Evolutionary conservation across 2,888 invertebrate genomes (phyloP), one percentile per base, ranked within the genome.

Genomic region (Abscondita cerata): DNA sequence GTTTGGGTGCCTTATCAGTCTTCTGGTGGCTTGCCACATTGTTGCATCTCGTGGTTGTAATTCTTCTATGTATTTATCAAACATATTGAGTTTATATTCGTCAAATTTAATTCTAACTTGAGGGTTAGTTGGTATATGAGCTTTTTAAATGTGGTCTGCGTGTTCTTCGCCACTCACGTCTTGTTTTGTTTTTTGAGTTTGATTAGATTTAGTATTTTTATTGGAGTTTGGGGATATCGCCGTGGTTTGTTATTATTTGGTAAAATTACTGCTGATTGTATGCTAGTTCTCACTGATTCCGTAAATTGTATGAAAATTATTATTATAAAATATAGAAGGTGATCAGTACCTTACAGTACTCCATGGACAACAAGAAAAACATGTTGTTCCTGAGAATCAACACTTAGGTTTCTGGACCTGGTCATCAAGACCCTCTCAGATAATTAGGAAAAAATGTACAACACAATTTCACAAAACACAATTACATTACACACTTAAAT

Each of bases 21-120:
- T 13, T 48, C 38, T 60, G 33, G 55, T 60, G 8, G 50, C 50
- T 19, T 55, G 48, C 55, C 55, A 60, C 41, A 61, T 41, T 11
- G 47, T 34, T 33, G 48, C 33, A 51, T 61, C 56, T 11, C 47
- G 15, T 12, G 55, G 50, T 16, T 61, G 38, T 11, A 61, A 11
- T 48, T 61, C 41, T 15, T 36, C 34, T 12, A 58, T 25, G 20
- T 48, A 58, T 18, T 41, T 47, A 34, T 52, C 47, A 31, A 59
- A 59, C 51, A 31, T 25, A 25, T 50, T 52, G 16, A 52, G 36
- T 15, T 47, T 52, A 25, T 52, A 51, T 15, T 52, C 40, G 12
- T 52, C 48, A 16, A 58, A 41, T 52, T 57, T 31, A 19, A n/a
- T 11, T 44, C 12, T 46, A 19, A 62, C 62, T 57, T 52, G 34